phyloP scores from a whole-genome alignment of 2,797 vertebrate genomes.

The Pogonophryne albipinna region DNA sequence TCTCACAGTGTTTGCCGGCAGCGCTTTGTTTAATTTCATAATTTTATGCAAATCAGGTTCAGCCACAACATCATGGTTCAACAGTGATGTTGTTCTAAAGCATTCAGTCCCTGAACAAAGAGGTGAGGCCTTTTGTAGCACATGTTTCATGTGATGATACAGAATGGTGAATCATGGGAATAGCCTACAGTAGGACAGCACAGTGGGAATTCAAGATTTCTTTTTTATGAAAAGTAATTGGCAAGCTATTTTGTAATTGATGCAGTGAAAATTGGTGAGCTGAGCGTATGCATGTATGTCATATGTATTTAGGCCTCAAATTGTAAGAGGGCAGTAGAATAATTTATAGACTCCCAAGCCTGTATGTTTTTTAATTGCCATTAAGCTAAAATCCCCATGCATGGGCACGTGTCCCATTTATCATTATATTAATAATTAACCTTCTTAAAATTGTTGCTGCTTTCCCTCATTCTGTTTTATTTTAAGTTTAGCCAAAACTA shows the following conservation, averaged over 20 bases:
- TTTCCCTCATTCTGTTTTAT: not conserved
- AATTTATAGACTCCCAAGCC: slow-evolving; percentile 4
- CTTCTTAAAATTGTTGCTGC: not conserved
- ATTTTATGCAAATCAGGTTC: slow-evolving; percentile 42
- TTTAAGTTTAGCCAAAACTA: slow-evolving; percentile 1
- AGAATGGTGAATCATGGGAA: not conserved
- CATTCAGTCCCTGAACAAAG: slow-evolving; percentile 3
- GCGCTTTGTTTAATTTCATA: slow-evolving; percentile 35
- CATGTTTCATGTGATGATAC: slow-evolving; percentile 7
- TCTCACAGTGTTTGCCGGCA: not conserved
- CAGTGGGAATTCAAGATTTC: not conserved
- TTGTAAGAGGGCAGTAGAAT: not conserved
- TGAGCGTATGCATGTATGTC: not conserved
- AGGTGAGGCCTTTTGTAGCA: not conserved
- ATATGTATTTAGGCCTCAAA: not conserved
- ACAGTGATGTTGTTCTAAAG: slow-evolving; percentile 6
- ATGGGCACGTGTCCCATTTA: too few species aligned
- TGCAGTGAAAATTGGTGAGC: not conserved
- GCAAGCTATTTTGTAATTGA: not conserved
- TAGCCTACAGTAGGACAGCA: not conserved
- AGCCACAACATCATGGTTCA: slow-evolving; percentile 19
- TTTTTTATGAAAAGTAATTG: not conserved
- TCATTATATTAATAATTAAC: slow-evolving; percentile 1
- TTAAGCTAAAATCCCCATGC: slow-evolving; percentile 1
- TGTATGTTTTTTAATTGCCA: not conserved